These are phyloP conservation scores for Drosophila lutescens DNA, from an alignment of 2,888 invertebrate genomes.

Conservation along the genomic window DNA sequence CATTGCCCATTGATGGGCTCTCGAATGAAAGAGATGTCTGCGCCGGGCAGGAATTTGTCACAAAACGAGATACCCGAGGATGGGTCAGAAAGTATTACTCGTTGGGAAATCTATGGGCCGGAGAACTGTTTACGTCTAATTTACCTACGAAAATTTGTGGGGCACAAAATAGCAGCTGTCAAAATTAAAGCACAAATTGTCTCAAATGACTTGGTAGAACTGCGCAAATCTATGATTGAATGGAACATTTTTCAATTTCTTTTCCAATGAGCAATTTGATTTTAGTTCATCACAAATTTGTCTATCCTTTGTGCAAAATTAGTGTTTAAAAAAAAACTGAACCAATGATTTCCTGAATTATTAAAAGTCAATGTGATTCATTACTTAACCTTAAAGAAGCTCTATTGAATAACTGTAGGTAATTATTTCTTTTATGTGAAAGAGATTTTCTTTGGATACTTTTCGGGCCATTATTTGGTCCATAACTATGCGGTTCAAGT, in stretches of 20 bases:
- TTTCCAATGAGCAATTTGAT: too few relatives aligned
- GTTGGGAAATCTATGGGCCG: constrained; percentile 19
- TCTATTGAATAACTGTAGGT: neutral
- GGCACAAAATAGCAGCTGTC: constrained; percentile 1
- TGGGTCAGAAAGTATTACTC: constrained; percentile 20
- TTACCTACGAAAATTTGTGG: constrained; percentile 31
- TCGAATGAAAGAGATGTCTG: constrained; percentile 42
- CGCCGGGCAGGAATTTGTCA: constrained; percentile 42
- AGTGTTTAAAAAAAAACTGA: too few relatives aligned
- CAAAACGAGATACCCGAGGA: constrained; percentile 10
- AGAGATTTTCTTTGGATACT: neutral
- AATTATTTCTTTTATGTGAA: neutral
- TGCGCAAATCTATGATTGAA: neutral
- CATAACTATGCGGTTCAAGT: constrained; percentile 28
- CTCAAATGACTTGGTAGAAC: neutral
- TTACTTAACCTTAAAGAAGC: neutral
- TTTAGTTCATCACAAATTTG: too few relatives aligned
- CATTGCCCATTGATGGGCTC: constrained; percentile 39
- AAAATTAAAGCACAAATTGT: constrained; percentile 11
- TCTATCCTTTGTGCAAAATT: too few relatives aligned
- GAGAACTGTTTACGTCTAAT: constrained; percentile 35
- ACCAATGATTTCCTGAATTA: too few relatives aligned
- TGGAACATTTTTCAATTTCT: neutral
- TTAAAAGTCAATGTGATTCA: too few relatives aligned
- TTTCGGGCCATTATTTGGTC: constrained; percentile 3